phyloP scores from a whole-genome alignment of 2,888 invertebrate genomes.

The Pediacus dermestoides region DNA sequence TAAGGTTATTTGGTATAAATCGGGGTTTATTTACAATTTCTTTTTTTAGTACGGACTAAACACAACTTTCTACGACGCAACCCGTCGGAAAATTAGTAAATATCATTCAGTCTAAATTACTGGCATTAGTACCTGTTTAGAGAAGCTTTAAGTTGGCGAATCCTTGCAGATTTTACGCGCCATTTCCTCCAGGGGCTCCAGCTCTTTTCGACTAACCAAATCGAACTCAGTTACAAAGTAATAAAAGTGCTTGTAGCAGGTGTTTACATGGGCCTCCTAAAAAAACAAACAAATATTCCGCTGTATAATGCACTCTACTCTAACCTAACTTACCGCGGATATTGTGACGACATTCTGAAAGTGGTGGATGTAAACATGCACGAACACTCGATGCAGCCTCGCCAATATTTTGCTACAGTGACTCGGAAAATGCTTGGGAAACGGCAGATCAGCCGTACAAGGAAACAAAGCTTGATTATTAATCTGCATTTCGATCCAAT shows the following conservation, averaged over 20 bases:
- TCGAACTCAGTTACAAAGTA: constrained; percentile 87
- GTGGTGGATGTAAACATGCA: constrained; percentile 92
- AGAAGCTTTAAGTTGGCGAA: constrained; percentile 20
- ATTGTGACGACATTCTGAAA: constrained; percentile 84
- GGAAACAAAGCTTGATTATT: constrained; percentile 86
- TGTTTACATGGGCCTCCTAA: constrained; percentile 88
- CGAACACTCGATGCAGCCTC: constrained; percentile 83
- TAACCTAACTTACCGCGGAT: constrained; percentile 68
- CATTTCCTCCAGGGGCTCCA: constrained; percentile 81
- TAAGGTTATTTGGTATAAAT: too few species aligned
- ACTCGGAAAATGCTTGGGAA: constrained; percentile 77
- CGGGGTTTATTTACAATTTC: too few species aligned
- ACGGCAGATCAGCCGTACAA: constrained; percentile 78
- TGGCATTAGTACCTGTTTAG: too few species aligned
- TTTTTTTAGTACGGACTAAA: too few species aligned
- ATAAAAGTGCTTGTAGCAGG: constrained; percentile 92
- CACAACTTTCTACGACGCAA: too few species aligned
- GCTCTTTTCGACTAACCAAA: constrained; percentile 75
- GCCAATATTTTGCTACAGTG: constrained; percentile 85
- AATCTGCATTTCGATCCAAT: constrained; percentile 88
- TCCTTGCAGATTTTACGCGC: constrained; percentile 69
- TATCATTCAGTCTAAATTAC: too few species aligned
- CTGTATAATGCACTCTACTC: constrained; percentile 7
- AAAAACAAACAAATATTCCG: constrained; percentile 24
- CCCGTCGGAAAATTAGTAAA: too few species aligned